phyloP scores from a whole-genome alignment of 1,140 invertebrate genomes.

The Battus philenor region DNA sequence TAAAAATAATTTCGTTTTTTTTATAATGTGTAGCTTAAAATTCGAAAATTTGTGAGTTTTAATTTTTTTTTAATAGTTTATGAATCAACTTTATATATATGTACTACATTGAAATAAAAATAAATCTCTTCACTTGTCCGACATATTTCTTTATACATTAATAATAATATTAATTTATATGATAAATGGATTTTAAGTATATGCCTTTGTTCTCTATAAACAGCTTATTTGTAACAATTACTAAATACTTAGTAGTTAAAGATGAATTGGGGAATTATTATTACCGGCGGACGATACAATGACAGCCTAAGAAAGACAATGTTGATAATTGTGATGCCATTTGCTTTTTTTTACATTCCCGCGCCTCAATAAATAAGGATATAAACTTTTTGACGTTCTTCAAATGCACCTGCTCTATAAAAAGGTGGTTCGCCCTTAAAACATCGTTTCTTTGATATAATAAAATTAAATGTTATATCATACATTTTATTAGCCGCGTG shows the following conservation, averaged over 20 bases:
- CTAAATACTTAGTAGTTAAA: constrained; percentile 1
- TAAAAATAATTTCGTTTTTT: too few relatives aligned
- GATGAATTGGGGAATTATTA: constrained; percentile 28
- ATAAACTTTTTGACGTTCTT: constrained; percentile 30
- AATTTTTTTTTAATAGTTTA: too few relatives aligned
- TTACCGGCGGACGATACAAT: constrained; percentile 31
- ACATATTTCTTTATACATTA: too few relatives aligned
- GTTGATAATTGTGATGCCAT: constrained; percentile 53
- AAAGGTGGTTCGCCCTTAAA: constrained; percentile 49
- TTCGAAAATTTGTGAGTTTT: too few relatives aligned
- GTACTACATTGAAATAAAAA: too few relatives aligned
- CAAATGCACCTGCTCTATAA: constrained; percentile 53
- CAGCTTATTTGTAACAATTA: constrained; percentile 5
- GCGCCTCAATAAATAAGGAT: constrained; percentile 46
- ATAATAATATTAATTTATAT: too few relatives aligned
- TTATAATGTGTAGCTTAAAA: too few relatives aligned
- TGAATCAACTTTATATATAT: too few relatives aligned
- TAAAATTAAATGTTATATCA: constrained; percentile 26
- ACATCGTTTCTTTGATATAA: constrained; percentile 32
- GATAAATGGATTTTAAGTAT: too few relatives aligned
- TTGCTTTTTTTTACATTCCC: constrained; percentile 40
- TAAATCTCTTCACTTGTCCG: too few relatives aligned
- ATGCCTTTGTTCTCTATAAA: background rate
- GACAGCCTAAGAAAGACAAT: constrained; percentile 39
- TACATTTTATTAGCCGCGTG: background rate